Evolutionary conservation across 92 coral and sea anemone species (phyloP).

Genomic region (Isaurus tuberculatus): DNA sequence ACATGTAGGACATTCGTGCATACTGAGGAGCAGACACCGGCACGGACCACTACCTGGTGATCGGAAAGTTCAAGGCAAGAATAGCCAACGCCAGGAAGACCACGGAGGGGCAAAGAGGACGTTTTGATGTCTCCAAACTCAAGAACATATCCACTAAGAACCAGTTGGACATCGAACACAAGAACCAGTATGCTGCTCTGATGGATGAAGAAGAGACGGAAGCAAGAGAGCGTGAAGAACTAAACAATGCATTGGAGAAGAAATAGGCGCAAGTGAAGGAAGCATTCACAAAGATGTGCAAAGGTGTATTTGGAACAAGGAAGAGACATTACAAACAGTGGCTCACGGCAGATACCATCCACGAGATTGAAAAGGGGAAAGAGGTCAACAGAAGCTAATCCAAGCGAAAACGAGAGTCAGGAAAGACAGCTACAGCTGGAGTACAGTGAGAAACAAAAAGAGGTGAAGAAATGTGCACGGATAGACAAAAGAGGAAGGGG

Average conservation of each 20-base stretch:
- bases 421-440: slow-evolving; percentile 1
- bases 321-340: background rate
- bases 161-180: background rate
- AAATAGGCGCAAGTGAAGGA: background rate
- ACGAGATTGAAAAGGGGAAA: background rate
- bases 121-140: background rate
- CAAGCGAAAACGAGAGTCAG: background rate
- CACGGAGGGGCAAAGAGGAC: background rate
- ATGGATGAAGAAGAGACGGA: background rate
- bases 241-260: background rate
- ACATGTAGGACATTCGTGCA: background rate
- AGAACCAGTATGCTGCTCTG: background rate
- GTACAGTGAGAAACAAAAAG: background rate
- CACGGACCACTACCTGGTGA: background rate
- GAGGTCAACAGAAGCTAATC: slow-evolving; percentile 8
- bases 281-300: background rate
- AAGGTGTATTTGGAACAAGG: background rate
- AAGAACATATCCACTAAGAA: background rate
- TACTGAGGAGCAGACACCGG: background rate
- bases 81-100: background rate
- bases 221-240: background rate
- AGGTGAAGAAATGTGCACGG: background rate
- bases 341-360: background rate
- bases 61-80: background rate
- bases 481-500: background rate